phyloP scores from a whole-genome alignment of 1,140 invertebrate genomes.

The Ylistrum balloti region DNA sequence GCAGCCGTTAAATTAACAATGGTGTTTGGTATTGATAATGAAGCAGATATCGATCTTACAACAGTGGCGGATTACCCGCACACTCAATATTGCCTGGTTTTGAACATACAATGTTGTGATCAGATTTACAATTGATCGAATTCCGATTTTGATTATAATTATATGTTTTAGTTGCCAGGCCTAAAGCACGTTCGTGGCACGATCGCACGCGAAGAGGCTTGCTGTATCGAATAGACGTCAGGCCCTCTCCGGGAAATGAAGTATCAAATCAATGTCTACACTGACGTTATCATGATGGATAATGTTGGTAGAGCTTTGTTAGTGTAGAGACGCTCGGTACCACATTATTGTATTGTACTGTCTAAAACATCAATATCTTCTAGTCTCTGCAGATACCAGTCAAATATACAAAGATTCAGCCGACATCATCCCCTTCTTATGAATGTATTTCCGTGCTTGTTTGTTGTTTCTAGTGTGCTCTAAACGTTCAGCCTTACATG shows the following conservation, averaged over 20 bases:
- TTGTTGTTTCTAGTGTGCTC: no score
- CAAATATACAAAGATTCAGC: neutral
- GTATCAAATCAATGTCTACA: conserved; percentile 4
- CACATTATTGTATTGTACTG: neutral
- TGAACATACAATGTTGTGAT: conserved; percentile 40
- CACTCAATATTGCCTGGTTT: neutral
- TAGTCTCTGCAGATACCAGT: neutral
- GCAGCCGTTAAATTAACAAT: conserved; percentile 11
- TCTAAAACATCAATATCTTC: conserved; percentile 34
- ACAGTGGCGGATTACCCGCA: neutral
- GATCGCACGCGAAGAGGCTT: neutral
- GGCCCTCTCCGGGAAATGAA: neutral
- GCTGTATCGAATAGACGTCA: conserved; percentile 15
- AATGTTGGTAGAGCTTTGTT: neutral
- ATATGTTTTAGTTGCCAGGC: neutral
- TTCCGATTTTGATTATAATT: conserved; percentile 17
- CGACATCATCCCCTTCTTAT: neutral
- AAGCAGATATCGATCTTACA: neutral
- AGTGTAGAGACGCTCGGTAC: neutral
- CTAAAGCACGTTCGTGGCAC: neutral
- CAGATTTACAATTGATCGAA: conserved; percentile 23
- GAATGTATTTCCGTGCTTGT: neutral
- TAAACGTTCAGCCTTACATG: no score
- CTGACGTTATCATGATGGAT: conserved; percentile 15
- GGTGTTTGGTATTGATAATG: neutral